Conservation (phyloP, 2,888 invertebrate genomes). For the Drosophila antonietae region DNA sequence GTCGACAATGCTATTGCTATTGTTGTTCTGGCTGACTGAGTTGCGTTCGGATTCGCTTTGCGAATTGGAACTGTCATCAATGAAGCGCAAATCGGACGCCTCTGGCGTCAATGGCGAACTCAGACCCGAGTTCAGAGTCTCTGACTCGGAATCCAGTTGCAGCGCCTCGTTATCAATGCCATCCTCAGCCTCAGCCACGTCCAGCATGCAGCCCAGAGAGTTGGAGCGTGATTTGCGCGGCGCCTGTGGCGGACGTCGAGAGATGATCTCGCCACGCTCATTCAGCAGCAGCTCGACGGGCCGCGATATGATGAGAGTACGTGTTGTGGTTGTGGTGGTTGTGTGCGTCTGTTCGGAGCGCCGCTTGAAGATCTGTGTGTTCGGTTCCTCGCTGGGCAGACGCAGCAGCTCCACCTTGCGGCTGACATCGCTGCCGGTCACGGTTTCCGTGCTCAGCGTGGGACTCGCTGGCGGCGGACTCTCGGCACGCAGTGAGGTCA, state of each 20-base stretch:
- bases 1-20: conserved; percentile 14
- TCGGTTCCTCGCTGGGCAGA: conserved; percentile 55
- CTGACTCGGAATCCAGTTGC: conserved; percentile 24
- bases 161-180: conserved; percentile 46
- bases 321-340: conserved; percentile 81
- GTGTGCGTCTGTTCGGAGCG: conserved; percentile 78
- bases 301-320: conserved; percentile 76
- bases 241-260: conserved; percentile 54
- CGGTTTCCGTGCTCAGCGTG: conserved; percentile 63
- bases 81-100: conserved; percentile 80
- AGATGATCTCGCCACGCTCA: conserved; percentile 80
- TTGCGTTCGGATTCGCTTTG: conserved; percentile 82
- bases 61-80: conserved; percentile 83
- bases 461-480: conserved; percentile 63
- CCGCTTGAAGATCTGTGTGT: conserved; percentile 57
- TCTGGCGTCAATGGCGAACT: conserved; percentile 62
- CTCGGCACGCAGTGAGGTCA: conserved; percentile 47
- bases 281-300: conserved; percentile 80
- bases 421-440: conserved; percentile 73
- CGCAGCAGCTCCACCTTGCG: conserved; percentile 71
- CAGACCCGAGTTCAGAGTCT: conserved; percentile 36
- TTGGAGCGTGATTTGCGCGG: conserved; percentile 78
- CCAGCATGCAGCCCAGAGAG: conserved; percentile 82
- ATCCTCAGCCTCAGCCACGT: conserved; percentile 54
- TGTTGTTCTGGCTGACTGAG: conserved; percentile 43